Conservation (phyloP, 2,113 vertebrate species). For the Cisticola juncidis region DNA sequence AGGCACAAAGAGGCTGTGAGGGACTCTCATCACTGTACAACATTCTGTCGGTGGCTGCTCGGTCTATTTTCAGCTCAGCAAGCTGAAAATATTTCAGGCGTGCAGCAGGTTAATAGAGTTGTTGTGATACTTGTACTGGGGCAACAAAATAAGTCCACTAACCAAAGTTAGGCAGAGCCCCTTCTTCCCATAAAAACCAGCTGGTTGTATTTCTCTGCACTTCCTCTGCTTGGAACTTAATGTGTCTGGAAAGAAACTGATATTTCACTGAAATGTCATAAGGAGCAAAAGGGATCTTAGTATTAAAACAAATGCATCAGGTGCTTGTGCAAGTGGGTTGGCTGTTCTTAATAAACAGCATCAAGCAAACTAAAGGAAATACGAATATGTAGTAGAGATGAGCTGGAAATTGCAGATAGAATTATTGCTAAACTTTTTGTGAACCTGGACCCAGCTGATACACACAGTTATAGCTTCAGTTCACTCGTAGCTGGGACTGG, state of each 20-base stretch:
- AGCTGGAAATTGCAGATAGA: background rate
- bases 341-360: background rate
- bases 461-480: background rate
- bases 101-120: background rate
- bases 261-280: background rate
- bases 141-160: background rate
- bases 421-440: background rate
- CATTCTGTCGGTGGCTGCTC: background rate
- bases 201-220: background rate
- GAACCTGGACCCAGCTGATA: background rate
- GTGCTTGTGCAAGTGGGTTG: background rate
- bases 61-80: too few relatives aligned
- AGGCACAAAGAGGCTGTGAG: background rate
- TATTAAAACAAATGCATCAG: background rate
- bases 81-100: background rate
- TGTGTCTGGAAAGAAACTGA: background rate
- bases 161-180: background rate
- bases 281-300: background rate
- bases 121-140: background rate
- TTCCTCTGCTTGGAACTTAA: background rate
- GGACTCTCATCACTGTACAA: background rate
- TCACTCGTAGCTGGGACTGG: background rate
- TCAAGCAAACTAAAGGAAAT: background rate
- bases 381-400: too few relatives aligned
- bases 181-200: background rate